Evolutionary conservation across 2,888 invertebrate species (phyloP).

Genomic region (Tipula helvola): DNA sequence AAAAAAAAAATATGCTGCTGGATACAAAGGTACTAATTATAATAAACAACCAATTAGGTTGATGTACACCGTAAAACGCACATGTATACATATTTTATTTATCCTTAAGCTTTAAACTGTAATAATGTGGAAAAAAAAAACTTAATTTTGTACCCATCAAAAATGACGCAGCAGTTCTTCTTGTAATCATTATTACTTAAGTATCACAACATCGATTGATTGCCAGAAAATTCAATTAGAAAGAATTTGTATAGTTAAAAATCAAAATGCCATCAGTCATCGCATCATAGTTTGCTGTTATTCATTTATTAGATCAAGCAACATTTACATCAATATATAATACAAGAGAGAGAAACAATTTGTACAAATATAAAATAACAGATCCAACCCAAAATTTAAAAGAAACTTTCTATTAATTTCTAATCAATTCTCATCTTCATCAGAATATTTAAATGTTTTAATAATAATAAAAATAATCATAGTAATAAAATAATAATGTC

Average conservation of each 20-base stretch:
- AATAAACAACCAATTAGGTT: not conserved
- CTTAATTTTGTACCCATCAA: not conserved
- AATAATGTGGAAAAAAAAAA: not conserved
- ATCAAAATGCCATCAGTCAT: not conserved
- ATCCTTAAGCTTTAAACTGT: not conserved
- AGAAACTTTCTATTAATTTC: not conserved
- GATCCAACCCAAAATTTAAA: not conserved
- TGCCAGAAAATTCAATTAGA: not conserved
- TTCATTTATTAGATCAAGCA: not conserved
- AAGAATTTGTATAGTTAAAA: not conserved
- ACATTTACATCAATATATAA: not conserved
- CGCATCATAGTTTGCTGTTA: not conserved
- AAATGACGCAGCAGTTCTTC: not conserved
- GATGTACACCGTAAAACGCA: not conserved
- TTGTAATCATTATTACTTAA: not conserved
- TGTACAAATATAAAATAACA: not conserved
- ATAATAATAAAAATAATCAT: not conserved
- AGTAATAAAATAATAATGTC: not conserved
- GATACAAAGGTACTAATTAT: not conserved
- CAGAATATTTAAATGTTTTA: not conserved
- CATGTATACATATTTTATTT: not conserved
- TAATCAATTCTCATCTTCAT: not conserved
- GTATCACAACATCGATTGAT: not conserved
- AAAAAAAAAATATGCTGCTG: not conserved
- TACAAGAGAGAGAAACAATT: not conserved